Evolutionary conservation across 2,888 invertebrate species (phyloP).

Genomic region (Boloria selene): DNA sequence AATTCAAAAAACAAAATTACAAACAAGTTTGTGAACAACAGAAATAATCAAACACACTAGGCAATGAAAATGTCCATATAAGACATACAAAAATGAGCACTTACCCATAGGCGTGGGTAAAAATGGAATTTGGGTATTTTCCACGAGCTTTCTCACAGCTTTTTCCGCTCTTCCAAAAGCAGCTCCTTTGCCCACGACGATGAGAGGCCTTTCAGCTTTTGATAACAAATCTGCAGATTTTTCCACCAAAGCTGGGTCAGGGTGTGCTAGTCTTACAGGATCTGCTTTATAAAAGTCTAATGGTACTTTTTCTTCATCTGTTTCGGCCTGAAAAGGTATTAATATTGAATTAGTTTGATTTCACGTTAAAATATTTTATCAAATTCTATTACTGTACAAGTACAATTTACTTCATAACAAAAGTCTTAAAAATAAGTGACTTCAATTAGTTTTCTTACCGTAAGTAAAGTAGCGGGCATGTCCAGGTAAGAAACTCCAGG

Average conservation of each 20-base stretch:
- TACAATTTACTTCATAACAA: background rate
- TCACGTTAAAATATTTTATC: background rate
- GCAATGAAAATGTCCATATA: background rate
- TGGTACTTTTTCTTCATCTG: slow-evolving; percentile 68
- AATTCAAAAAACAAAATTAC: too few species aligned
- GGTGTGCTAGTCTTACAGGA: slow-evolving; percentile 86
- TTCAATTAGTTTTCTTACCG: slow-evolving; percentile 56
- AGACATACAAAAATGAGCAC: slow-evolving; percentile 9
- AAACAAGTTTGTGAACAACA: too few species aligned
- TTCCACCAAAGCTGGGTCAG: slow-evolving; percentile 86
- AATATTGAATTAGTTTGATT: background rate
- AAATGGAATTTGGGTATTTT: slow-evolving; percentile 90
- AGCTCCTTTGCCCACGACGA: slow-evolving; percentile 95
- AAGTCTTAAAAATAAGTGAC: background rate
- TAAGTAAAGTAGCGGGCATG: slow-evolving; percentile 92
- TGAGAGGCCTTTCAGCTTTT: slow-evolving; percentile 90
- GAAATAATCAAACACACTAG: background rate
- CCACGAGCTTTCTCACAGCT: slow-evolving; percentile 86
- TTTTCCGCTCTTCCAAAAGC: slow-evolving; percentile 91
- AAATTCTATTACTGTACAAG: background rate
- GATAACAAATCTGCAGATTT: slow-evolving; percentile 86
- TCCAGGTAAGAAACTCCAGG: slow-evolving; percentile 96
- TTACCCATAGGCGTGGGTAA: slow-evolving; percentile 96
- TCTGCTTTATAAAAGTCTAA: slow-evolving; percentile 77
- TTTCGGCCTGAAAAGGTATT: slow-evolving; percentile 56